Evolutionary conservation across 2,797 vertebrate species (phyloP).

Genomic region (Thunnus albacares): DNA sequence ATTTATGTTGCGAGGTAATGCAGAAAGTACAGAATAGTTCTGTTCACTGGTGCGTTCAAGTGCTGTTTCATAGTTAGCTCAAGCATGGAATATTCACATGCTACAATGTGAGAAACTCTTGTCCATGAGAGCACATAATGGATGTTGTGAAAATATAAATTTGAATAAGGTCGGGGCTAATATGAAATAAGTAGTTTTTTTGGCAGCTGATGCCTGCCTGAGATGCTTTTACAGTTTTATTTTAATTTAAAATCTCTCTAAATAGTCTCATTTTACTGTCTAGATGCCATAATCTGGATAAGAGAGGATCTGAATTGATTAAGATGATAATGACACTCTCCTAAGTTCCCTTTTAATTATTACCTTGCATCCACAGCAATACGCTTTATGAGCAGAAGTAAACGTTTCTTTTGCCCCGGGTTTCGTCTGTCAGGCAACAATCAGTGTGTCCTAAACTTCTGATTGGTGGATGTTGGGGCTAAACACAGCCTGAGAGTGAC

Average conservation of each 20-base stretch:
- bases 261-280: not conserved
- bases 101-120: not conserved
- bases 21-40: not conserved
- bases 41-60: not conserved
- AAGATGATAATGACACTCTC: not conserved
- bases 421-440: not conserved
- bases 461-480: no score
- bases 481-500: no score
- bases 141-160: no score
- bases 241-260: not conserved
- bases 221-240: not conserved
- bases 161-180: no score
- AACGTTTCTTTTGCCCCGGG: not conserved
- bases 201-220: not conserved
- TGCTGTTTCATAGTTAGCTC: not conserved
- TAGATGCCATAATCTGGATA: not conserved
- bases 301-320: not conserved
- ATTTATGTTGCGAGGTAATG: not conserved
- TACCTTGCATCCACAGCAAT: not conserved
- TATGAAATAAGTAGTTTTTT: not conserved
- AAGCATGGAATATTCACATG: not conserved
- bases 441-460: not conserved
- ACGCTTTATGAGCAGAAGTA: not conserved
- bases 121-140: not conserved
- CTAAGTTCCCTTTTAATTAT: not conserved